Evolutionary conservation across 2,888 invertebrate species (phyloP).

Genomic region (Orthosia incerta): DNA sequence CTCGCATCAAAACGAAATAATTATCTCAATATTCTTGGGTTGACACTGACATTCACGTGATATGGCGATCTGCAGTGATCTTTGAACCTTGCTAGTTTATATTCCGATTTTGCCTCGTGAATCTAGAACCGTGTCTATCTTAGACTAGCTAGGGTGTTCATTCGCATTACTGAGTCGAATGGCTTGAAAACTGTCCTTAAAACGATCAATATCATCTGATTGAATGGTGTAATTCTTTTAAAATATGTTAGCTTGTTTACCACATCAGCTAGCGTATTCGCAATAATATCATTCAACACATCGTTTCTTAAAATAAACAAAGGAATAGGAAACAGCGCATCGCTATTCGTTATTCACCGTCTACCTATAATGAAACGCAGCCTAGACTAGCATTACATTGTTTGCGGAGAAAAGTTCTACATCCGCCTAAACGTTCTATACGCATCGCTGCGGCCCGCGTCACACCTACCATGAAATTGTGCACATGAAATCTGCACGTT

Average conservation of each 20-base stretch:
- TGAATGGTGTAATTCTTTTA: not conserved
- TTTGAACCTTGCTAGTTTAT: constrained; percentile 19
- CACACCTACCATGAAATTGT: constrained; percentile 59
- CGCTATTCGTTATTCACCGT: constrained; percentile 8
- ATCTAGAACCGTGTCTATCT: not conserved
- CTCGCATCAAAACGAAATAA: not conserved
- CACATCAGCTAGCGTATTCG: not conserved
- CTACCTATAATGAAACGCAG: constrained; percentile 21
- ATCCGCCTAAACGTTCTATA: constrained; percentile 53
- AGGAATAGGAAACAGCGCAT: constrained; percentile 18
- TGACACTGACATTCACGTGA: constrained; percentile 2
- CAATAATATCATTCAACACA: constrained; percentile 20
- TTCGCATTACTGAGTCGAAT: not conserved
- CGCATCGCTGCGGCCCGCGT: constrained; percentile 55
- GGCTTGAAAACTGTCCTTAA: not conserved
- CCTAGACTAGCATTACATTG: constrained; percentile 45
- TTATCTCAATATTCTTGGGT: constrained; percentile 14
- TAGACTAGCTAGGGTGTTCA: not conserved
- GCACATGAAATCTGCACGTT: constrained; percentile 57
- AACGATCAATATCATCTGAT: constrained; percentile 6
- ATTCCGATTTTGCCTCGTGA: not conserved
- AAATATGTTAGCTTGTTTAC: not conserved
- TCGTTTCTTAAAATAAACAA: constrained; percentile 31
- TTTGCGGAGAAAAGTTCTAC: constrained; percentile 58
- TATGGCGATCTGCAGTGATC: constrained; percentile 11